phyloP scores from a whole-genome alignment of 2,797 vertebrate genomes.

The Phaenicophaeus curvirostris region DNA sequence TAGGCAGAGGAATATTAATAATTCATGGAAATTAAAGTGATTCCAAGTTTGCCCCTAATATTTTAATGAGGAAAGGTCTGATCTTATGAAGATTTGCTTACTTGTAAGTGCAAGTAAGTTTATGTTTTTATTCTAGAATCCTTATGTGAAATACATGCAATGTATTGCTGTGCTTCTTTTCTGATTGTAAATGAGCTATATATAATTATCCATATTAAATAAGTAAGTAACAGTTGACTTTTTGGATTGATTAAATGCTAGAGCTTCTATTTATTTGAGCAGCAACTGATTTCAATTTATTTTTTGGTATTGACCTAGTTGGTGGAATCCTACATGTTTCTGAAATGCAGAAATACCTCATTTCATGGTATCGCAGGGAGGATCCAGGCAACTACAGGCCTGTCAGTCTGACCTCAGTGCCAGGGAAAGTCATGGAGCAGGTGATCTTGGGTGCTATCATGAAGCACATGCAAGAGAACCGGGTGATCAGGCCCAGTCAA shows the following conservation, averaged over 20 bases:
- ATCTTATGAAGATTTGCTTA: background rate
- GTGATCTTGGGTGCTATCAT: no score
- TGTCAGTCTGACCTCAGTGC: no score
- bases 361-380: background rate
- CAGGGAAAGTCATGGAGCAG: no score
- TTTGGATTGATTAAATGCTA: background rate
- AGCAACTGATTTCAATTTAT: background rate
- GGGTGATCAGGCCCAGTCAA: no score
- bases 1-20: background rate
- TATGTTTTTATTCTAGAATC: background rate
- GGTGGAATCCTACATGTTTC: background rate
- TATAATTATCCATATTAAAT: background rate
- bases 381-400: no score
- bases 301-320: background rate
- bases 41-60: background rate
- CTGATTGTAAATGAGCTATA: background rate
- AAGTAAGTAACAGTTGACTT: background rate
- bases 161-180: background rate
- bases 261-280: background rate
- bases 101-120: background rate
- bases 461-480: no score
- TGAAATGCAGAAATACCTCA: background rate
- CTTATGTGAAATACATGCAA: background rate
- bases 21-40: background rate
- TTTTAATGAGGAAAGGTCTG: background rate